phyloP scores from a whole-genome alignment of 2,113 vertebrate species.

The Planiliza haematocheilus region DNA sequence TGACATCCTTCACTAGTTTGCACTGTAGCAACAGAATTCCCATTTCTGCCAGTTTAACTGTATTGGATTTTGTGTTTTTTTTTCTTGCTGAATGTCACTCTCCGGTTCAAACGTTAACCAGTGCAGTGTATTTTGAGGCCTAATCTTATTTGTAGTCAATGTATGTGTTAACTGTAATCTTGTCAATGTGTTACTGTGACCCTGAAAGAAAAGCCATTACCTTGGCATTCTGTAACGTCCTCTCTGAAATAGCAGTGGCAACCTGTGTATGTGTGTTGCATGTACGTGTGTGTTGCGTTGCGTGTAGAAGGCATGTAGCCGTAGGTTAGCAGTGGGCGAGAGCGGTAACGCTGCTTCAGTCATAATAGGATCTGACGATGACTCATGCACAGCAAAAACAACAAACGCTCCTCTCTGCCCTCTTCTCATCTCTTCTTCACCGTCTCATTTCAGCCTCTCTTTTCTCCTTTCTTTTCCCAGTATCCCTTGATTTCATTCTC shows the following conservation, averaged over 20 bases:
- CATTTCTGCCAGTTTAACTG: not conserved
- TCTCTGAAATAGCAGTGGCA: conserved; percentile 27
- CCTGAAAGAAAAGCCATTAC: conserved; percentile 28
- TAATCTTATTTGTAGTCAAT: conserved; percentile 38
- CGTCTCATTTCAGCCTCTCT: conserved; percentile 30
- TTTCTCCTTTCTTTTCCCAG: not conserved
- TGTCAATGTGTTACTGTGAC: conserved; percentile 42
- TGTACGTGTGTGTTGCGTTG: conserved; percentile 20
- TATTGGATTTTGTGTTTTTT: not conserved
- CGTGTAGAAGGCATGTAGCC: conserved; percentile 66
- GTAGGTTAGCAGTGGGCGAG: conserved; percentile 75
- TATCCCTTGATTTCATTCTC: conserved; percentile 26
- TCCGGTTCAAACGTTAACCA: too few species aligned
- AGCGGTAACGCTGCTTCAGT: conserved; percentile 69
- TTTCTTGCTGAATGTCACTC: not conserved
- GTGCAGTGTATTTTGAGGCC: conserved; percentile 1
- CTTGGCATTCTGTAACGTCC: conserved; percentile 37
- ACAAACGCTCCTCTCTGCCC: conserved; percentile 55
- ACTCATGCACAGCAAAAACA: conserved; percentile 69
- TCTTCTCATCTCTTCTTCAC: conserved; percentile 45
- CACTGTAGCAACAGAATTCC: not conserved
- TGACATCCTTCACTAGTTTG: not conserved
- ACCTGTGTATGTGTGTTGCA: conserved; percentile 5
- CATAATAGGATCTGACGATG: conserved; percentile 78
- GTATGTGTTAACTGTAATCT: conserved; percentile 51